These are phyloP conservation scores for Silurus aristotelis DNA, from an alignment of 2,797 vertebrate species.

Conservation along the genomic window DNA sequence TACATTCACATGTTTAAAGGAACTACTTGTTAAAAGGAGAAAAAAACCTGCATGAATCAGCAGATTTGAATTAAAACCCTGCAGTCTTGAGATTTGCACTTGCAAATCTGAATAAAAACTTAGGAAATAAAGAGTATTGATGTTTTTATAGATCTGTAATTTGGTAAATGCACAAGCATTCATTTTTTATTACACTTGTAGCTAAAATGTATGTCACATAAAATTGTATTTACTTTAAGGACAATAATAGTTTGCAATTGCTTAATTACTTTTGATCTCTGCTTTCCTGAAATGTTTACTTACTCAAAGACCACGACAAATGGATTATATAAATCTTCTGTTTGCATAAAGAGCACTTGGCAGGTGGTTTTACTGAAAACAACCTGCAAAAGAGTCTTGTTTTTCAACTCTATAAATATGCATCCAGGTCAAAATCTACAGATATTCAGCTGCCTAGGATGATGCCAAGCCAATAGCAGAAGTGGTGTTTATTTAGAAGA, in stretches of 20 bases:
- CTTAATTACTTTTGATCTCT: slow-evolving; percentile 7
- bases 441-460: not conserved
- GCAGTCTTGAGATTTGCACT: not conserved
- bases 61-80: no score
- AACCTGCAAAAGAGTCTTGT: not conserved
- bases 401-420: not conserved
- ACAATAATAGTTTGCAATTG: not conserved
- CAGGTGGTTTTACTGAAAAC: not conserved
- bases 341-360: not conserved
- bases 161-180: not conserved
- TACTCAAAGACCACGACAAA: not conserved
- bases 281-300: slow-evolving; percentile 4
- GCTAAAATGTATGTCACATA: not conserved
- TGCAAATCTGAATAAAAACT: not conserved
- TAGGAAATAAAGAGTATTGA: not conserved
- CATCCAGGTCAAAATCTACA: not conserved
- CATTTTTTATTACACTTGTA: not conserved
- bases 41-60: not conserved
- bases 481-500: not conserved
- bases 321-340: not conserved
- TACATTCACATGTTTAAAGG: not conserved
- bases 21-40: not conserved
- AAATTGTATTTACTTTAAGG: slow-evolving; percentile 3
- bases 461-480: not conserved
- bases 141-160: not conserved